Conservation (phyloP, 2,113 vertebrate species). For the Tretioscincus oriximinensis region DNA sequence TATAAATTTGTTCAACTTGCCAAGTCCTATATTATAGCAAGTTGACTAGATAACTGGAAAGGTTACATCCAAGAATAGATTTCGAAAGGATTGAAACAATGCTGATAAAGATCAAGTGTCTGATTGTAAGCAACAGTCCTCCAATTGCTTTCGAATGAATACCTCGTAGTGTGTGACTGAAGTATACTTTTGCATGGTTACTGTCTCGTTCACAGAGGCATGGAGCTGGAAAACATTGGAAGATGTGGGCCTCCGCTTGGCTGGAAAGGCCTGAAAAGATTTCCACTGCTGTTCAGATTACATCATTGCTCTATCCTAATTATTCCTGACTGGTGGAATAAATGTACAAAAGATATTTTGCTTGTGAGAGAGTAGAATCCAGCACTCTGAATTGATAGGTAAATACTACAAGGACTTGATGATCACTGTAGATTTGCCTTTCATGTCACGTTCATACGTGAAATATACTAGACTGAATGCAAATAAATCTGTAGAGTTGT, state of each 20-base stretch:
- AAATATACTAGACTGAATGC: neutral
- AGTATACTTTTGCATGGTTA: conserved; percentile 70
- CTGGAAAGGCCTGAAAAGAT: conserved; percentile 72
- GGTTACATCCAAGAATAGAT: conserved; percentile 61
- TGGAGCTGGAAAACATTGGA: conserved; percentile 62
- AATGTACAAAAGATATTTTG: conserved; percentile 42
- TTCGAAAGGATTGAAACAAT: conserved; percentile 68
- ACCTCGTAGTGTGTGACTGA: conserved; percentile 72
- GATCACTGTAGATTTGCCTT: conserved; percentile 36
- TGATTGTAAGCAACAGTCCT: conserved; percentile 72
- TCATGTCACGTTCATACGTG: conserved; percentile 17
- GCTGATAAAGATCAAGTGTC: conserved; percentile 78
- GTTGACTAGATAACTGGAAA: conserved; percentile 67
- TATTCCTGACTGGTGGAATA: conserved; percentile 56
- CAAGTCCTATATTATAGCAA: conserved; percentile 65
- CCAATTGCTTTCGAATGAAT: conserved; percentile 74
- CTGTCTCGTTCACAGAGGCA: conserved; percentile 68
- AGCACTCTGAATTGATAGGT: conserved; percentile 24
- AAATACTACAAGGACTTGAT: conserved; percentile 3
- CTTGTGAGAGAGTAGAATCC: conserved; percentile 29
- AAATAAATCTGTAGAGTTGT: neutral
- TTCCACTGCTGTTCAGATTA: conserved; percentile 55
- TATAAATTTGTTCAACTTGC: conserved; percentile 42
- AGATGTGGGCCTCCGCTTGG: conserved; percentile 51
- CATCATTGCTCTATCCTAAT: conserved; percentile 56